Evolutionary conservation across 2,888 invertebrate species (phyloP).

Genomic region (Teleiodes luculella): DNA sequence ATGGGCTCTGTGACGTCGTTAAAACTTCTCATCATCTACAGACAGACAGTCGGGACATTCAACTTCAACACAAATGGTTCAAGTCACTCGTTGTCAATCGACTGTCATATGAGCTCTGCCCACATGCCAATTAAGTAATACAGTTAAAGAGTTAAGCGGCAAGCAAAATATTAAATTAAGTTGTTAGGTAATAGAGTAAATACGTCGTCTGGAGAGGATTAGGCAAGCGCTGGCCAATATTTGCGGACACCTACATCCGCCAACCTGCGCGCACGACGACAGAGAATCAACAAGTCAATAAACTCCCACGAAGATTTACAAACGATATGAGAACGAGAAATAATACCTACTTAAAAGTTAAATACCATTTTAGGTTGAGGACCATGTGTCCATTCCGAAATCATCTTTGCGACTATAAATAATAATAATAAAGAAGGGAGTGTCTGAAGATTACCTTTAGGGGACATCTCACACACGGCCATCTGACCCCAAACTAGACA

Average conservation of each 20-base stretch:
- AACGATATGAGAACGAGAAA: not conserved
- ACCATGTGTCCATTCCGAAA: not conserved
- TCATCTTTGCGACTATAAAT: too few species aligned
- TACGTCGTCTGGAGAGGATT: constrained; percentile 53
- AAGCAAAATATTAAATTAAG: constrained; percentile 46
- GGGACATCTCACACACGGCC: too few species aligned
- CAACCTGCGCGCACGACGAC: constrained; percentile 53
- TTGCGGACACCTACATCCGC: constrained; percentile 73
- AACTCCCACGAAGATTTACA: constrained; percentile 49
- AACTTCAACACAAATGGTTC: constrained; percentile 29
- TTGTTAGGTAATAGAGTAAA: constrained; percentile 64
- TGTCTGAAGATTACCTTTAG: too few species aligned
- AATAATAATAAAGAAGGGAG: too few species aligned
- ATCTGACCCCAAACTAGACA: too few species aligned
- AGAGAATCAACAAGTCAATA: constrained; percentile 50
- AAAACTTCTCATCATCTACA: constrained; percentile 29
- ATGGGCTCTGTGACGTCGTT: constrained; percentile 25
- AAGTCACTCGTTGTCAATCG: constrained; percentile 42
- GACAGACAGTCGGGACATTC: constrained; percentile 41
- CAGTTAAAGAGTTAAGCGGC: constrained; percentile 40
- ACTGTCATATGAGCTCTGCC: constrained; percentile 39
- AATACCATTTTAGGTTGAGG: not conserved
- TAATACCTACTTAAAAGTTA: not conserved
- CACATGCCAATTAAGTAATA: constrained; percentile 42
- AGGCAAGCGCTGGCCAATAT: constrained; percentile 64